Conservation (phyloP, 2,113 vertebrate genomes). For the Rhabdomys dilectus region DNA sequence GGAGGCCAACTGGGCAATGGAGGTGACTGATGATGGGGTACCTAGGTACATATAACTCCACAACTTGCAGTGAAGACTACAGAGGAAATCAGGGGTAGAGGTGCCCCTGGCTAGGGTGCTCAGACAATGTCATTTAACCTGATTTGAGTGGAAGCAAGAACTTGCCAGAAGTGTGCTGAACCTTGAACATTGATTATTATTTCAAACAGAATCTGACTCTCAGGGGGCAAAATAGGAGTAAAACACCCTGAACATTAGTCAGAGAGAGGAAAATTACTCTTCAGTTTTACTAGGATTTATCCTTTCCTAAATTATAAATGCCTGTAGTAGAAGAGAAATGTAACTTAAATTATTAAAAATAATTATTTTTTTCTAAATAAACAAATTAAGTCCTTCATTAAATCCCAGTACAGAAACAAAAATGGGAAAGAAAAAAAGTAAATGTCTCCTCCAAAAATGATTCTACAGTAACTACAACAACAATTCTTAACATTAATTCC, state of each 20-base stretch:
- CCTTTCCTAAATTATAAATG: neutral
- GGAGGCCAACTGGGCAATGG: too few species aligned
- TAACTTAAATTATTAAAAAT: neutral
- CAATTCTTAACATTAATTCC: too few species aligned
- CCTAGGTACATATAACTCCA: neutral
- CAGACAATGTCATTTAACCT: neutral
- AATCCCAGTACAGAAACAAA: neutral
- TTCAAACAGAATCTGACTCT: neutral
- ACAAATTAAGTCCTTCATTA: neutral
- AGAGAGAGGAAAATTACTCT: neutral
- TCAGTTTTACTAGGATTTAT: neutral
- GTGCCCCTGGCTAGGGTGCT: neutral
- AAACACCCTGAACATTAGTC: neutral
- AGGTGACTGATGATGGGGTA: neutral
- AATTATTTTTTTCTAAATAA: neutral
- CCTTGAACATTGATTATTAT: neutral
- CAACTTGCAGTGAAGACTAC: neutral
- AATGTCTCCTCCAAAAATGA: too few species aligned
- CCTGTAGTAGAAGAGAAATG: neutral
- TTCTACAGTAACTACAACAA: too few species aligned
- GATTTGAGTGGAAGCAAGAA: neutral
- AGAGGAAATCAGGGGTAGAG: neutral
- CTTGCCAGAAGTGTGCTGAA: neutral
- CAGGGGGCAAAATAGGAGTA: neutral
- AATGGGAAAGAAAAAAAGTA: neutral